Evolutionary conservation across 2,888 invertebrate species (phyloP), one percentile per base, ranked within the genome.

Genomic region (Dasypogon diadema): DNA sequence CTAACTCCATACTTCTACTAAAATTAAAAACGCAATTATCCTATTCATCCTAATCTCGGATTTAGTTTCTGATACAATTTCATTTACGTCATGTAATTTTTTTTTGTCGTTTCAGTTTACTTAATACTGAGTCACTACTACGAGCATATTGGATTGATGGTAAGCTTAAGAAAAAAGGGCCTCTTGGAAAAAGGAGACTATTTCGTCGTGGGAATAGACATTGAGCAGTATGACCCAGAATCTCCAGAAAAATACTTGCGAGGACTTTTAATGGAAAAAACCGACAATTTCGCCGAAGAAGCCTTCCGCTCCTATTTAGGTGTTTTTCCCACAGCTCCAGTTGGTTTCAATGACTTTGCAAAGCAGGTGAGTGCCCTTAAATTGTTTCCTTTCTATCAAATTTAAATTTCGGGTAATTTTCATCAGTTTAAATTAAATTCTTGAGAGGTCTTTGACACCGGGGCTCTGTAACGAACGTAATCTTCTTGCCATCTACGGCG

Each of bases 91-190:
- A n/a, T n/a, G n/a, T n/a, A n/a, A n/a, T 30, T 30, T 30, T 21
- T 8, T 51, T 6, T 8, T 42, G 22, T 65, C 14, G 14, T 54
- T 54, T n/a, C 70, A 97, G 97, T 97, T 86, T 97, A 96, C 87
- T 92, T 97, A 42, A 92, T 96, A 80, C 89, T 97, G 80, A 97
- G 97, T 1, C 92, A 94, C 84, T 92, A 95, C 82, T 94, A 94
- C 83, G 97, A 97, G 82, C 96, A 97, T 84, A 90, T 96, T 79
- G 97, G 96, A 2, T 88, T 97, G n/a, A 91, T 97, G 91, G 89
- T 94, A 75, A 94, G 95, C 48, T 88, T 97, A 86, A 92, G 96
- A 80, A 91, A 94, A 79, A 90, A 91, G 85, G 92, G 94, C 77
- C 89, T 97, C 0, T 88, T 97, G 77, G 91, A 94, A 80, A 91